A percentile compares a stretch with the other conserved stretches of the same genome.
These are phyloP conservation scores for Aphidius gifuensis DNA, from an alignment of 1,140 invertebrate genomes.

Conservation along the genomic window DNA sequence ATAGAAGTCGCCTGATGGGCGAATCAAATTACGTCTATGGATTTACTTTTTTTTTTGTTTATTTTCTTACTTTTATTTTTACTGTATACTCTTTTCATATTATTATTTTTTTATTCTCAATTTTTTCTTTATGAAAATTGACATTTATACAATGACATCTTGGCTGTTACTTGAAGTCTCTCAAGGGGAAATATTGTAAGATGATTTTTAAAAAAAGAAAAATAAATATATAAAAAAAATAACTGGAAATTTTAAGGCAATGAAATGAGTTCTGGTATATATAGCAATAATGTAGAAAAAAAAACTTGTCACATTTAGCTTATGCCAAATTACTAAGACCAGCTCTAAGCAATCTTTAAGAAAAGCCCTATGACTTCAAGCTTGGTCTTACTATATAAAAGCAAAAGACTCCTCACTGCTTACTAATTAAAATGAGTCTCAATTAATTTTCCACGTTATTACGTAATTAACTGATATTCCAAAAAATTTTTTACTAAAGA, in stretches of 20 bases:
- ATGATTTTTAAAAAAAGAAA: background rate
- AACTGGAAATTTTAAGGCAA: background rate
- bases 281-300: background rate
- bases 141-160: constrained; percentile 1
- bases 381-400: too few relatives aligned
- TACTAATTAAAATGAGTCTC: constrained; percentile 36
- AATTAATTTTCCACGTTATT: constrained; percentile 47
- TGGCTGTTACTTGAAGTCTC: too few relatives aligned
- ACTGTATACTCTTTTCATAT: background rate
- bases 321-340: background rate
- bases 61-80: too few relatives aligned
- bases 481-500: constrained; percentile 22
- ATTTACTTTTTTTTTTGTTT: background rate
- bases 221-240: background rate
- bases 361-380: too few relatives aligned
- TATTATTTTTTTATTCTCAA: too few relatives aligned
- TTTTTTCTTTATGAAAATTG: constrained; percentile 5
- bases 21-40: background rate
- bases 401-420: too few relatives aligned
- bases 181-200: too few relatives aligned
- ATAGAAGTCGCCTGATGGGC: background rate
- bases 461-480: constrained; percentile 43
- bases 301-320: background rate
- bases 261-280: background rate
- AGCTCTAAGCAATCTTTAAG: background rate